Evolutionary conservation across 2,113 vertebrate species (phyloP).

Genomic region (Otocyon megalotis): DNA sequence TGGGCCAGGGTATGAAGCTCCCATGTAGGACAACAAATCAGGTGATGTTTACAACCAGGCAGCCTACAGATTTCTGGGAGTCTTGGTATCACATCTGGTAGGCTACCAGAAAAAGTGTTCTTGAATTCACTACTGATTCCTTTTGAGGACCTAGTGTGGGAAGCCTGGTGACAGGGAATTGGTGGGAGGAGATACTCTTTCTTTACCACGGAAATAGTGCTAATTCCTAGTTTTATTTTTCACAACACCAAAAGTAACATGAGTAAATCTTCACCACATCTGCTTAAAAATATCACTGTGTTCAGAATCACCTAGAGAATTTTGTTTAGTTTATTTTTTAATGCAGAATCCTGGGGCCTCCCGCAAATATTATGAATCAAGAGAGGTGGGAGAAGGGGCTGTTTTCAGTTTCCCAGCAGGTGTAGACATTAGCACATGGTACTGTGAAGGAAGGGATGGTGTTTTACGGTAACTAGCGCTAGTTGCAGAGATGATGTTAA

Average conservation of each 20-base stretch:
- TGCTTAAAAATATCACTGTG: background rate
- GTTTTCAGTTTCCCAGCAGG: background rate
- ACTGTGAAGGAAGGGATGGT: background rate
- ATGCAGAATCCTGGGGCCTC: background rate
- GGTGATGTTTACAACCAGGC: background rate
- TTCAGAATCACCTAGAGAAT: background rate
- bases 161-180: background rate
- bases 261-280: background rate
- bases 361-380: background rate
- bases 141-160: background rate
- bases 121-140: background rate
- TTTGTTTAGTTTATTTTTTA: background rate
- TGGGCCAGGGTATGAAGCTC: background rate
- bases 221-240: background rate
- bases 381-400: background rate
- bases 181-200: background rate
- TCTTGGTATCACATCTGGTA: background rate
- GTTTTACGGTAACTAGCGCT: background rate
- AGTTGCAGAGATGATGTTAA: background rate
- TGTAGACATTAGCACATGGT: background rate
- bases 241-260: background rate
- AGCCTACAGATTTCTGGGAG: background rate
- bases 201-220: background rate
- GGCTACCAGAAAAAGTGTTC: background rate
- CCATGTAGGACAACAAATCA: background rate